Conservation (phyloP, 2,797 vertebrate species). For the Neomorphus geoffroyi region DNA sequence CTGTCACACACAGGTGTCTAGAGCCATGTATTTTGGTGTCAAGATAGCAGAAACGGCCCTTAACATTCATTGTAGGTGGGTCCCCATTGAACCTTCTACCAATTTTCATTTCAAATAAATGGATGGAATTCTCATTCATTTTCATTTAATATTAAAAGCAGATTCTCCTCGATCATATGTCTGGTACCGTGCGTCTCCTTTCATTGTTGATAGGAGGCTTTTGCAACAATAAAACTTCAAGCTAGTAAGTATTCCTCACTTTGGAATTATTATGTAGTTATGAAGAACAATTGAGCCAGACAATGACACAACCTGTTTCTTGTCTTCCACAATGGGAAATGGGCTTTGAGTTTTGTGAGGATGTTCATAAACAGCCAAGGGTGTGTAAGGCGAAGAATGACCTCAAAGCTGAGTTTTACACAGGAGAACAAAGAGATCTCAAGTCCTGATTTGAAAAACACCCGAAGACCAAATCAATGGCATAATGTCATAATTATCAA, state of each 20-base stretch:
- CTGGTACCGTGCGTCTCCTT: background rate
- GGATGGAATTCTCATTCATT: background rate
- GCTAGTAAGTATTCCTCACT: constrained; percentile 8
- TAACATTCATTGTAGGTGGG: background rate
- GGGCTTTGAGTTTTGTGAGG: background rate
- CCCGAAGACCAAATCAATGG: background rate
- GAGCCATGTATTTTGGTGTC: background rate
- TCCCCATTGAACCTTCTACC: background rate
- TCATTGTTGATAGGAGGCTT: background rate
- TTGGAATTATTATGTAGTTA: background rate
- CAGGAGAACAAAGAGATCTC: constrained; percentile 47
- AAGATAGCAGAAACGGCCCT: background rate
- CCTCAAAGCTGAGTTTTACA: constrained; percentile 28
- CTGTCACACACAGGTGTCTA: background rate
- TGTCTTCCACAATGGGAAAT: constrained; percentile 40
- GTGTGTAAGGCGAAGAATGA: constrained; percentile 18
- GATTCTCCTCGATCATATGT: background rate
- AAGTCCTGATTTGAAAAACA: constrained; percentile 51
- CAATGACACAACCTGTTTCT: constrained; percentile 28
- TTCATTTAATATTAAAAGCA: constrained; percentile 20
- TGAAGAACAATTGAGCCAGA: constrained; percentile 8
- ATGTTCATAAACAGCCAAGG: constrained; percentile 55
- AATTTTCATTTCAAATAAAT: background rate
- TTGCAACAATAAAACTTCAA: background rate
- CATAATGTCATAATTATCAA: background rate